Evolutionary conservation across 2,797 vertebrate genomes (phyloP).

Genomic region (Phaenicophaeus curvirostris): DNA sequence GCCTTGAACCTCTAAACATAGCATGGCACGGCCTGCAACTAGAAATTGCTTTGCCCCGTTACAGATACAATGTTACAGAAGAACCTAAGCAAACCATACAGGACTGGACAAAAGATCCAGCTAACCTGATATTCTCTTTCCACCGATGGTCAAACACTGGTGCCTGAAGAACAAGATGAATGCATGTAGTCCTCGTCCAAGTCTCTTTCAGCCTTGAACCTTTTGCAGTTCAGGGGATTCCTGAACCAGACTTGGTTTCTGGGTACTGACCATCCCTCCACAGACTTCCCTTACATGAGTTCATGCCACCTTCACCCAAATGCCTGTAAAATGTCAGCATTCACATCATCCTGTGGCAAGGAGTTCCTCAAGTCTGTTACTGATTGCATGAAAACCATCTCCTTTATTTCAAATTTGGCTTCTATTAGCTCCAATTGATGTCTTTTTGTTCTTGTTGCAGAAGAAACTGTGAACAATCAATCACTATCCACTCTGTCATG

Average conservation of each 20-base stretch:
- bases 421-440: neutral
- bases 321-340: neutral
- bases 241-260: neutral
- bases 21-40: neutral
- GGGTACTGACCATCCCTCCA: neutral
- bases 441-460: neutral
- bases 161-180: neutral
- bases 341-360: neutral
- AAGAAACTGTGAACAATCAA: neutral
- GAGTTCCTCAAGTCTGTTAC: neutral
- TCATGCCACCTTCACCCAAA: neutral
- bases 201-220: neutral
- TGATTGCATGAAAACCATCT: neutral
- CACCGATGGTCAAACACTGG: neutral
- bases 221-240: neutral
- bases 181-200: rapidly evolving
- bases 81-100: neutral
- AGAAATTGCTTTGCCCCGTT: neutral
- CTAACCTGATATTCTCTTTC: neutral
- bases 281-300: neutral
- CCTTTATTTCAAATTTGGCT: neutral
- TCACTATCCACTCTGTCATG: neutral
- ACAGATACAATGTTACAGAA: neutral
- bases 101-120: neutral
- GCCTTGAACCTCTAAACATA: neutral